Evolutionary conservation across 2,888 invertebrate species (phyloP).

Genomic region (Ashinkailepas kermadecensis): DNA sequence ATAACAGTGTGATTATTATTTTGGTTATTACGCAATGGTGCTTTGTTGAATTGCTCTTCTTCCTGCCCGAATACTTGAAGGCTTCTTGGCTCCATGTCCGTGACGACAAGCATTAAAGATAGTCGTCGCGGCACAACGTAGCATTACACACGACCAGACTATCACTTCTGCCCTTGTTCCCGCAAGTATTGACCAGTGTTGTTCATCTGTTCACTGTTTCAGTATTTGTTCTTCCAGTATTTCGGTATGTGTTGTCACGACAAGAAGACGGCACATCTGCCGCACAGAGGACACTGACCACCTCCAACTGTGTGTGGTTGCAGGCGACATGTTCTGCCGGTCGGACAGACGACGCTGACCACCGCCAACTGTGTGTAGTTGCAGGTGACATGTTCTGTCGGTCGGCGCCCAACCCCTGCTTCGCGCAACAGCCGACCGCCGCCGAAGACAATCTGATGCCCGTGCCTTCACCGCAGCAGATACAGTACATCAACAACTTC

Average conservation of each 20-base stretch:
- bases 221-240: neutral
- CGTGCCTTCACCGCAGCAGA: slow-evolving; percentile 92
- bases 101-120: too few relatives aligned
- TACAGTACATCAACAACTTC: slow-evolving; percentile 89
- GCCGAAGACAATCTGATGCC: slow-evolving; percentile 90
- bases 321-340: neutral
- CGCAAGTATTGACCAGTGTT: too few relatives aligned
- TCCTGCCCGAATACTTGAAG: too few relatives aligned
- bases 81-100: too few relatives aligned
- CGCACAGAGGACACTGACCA: too few relatives aligned
- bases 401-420: neutral
- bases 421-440: slow-evolving; percentile 38
- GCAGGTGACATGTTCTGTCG: neutral
- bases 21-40: too few relatives aligned
- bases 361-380: neutral
- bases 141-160: too few relatives aligned
- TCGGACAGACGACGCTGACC: neutral
- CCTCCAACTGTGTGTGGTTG: neutral
- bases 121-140: too few relatives aligned
- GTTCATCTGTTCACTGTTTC: too few relatives aligned
- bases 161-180: too few relatives aligned
- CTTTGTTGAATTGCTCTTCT: too few relatives aligned
- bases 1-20: too few relatives aligned
- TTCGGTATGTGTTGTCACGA: neutral
- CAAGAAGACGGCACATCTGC: neutral